Evolutionary conservation across 2,888 invertebrate genomes (phyloP), one percentile per base, ranked within the genome.

Genomic region (Vesta saturnalis): DNA sequence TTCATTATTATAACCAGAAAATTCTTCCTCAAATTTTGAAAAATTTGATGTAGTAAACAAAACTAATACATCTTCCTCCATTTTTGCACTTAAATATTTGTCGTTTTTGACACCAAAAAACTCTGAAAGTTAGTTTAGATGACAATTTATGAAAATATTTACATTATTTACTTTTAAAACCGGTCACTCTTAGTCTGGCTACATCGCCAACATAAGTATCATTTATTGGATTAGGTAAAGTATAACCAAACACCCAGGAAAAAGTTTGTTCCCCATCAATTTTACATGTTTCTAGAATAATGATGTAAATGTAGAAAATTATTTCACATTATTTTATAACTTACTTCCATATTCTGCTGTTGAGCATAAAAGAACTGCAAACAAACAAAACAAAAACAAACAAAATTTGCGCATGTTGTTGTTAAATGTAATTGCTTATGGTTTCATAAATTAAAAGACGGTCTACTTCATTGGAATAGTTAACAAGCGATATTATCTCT

Each of bases 151-250:
- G n/a, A 30, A 30, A 30, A 30, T 30, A 10, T 30, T 30, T 30
- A 15, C 18, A 6, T 23, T 30, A 15, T 16, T 12, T 49, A 64
- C 64, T 18, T 47, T 16, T 57, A 43, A 64, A n/a, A 47, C 57
- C 22, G 3, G n/a, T 19, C 6, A 57, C 57, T 47, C 23, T 49
- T 10, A 46, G 49, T 0, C 46, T 46, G 5, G 57, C 35, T 14
- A 64, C 12, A 19, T 19, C 8, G 2, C 64, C 64, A 10, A 15
- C n/a, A 47, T 58, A 23, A 10, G 64, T 57, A 35, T 64, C 64
- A 1, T 64, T 35, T 18, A 64, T 64, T 5, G 62, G 19, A 1
- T 15, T 19, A 3, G 57, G 14, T 10, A 47, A 8, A 4, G 12
- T 12, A 47, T 23, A n/a, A 12, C 23, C 23, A 3, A n/a, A 1